Base-by-base conservation (phyloP, 2,113 vertebrate species). In the Zingel zingel region DNA sequence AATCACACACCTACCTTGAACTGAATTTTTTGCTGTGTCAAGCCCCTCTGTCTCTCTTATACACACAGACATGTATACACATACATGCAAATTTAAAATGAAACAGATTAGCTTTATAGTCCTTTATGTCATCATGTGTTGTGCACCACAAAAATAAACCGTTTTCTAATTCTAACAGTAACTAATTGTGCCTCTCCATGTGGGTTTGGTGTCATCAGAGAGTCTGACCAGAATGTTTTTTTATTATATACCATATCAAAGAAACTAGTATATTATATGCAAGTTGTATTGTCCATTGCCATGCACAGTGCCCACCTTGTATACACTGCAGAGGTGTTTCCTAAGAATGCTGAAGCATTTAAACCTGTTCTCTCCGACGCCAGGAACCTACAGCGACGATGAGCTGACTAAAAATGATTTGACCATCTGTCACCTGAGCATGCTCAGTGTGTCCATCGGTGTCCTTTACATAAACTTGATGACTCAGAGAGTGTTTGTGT, bases 281-380 rank as follows among this genome's bases (percentile, higher is more conserved):
- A 90, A 85, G 67, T 82, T 62, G 74, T 76, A 47, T 54, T 72
- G 62, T 33, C 53, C 61, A 48, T 82, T 30, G 39, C 67, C 81
- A 36, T 70, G 66, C 50, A 54, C 75, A 67, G 67, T 19, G 45
- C 48, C 33, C 84, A 86, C 70, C 58, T 65, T 56, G 48, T 63
- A 25, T 13, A 39, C 74, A 45, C 43, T 54, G 85, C 80, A 84
- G 72, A 81, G 74, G 65, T 84, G 88, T 85, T 62, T 85, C 64
- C 65, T 59, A 50, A 82, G 58, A 74, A 58, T 48, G 68, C 78
- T 54, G 53, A 85, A 90, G 87, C 89, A 88, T 91, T 87, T 89
- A 89, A 81, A 83, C 48, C 74, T 54, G 81, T 74, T 81, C 23
- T 83, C 79, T 63, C 57, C 1, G 47, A 71, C 62, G 81, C 83